Evolutionary conservation across 2,113 vertebrate genomes (phyloP), one percentile per base, ranked within the genome.

Genomic region (Toxotes jaculatrix): DNA sequence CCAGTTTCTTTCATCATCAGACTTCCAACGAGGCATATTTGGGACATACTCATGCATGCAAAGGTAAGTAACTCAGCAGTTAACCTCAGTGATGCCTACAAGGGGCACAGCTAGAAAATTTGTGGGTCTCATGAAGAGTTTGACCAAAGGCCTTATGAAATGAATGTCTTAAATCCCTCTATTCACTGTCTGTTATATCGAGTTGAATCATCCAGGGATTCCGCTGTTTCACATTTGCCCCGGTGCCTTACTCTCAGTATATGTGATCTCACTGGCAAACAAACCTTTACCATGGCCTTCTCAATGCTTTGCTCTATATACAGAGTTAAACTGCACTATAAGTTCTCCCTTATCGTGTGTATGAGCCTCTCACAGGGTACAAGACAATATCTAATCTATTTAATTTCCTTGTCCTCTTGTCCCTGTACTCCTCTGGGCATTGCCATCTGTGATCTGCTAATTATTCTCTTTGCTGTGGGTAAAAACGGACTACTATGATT

Each of bases 381-480:
- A 61, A 67, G 59, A 73, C 68, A 69, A 32, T 75, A 56, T 77
- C 32, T 74, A 17, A 77, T 79, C 32, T 63, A 45, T 70, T 61
- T 66, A 19, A 59, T 72, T 64, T 67, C n/a, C 32, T 72, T 61
- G 17, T 67, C 53, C 72, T 66, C 10, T 78, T 71, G 14, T 83
- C 55, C 16, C 27, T 53, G 0, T 61, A n/a, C 12, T 83, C 74
- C 43, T 70, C 51, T 63, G 23, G 73, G 63, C 62, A 16, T 51
- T 56, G 51, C 77, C 73, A 74, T 88, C 86, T 88, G 90, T 80
- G 67, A 77, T 67, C 66, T 57, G 51, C 32, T 53, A 61, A 77
- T 83, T 82, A 80, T 83, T 83, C 74, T 75, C 47, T 87, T 71
- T 75, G 53, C 73, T 74, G 47, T 27, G 23, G 21, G 45, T 38